These are phyloP conservation scores for Cheracebus regulus DNA, from an alignment of 2,797 vertebrate genomes.

Conservation along the genomic window DNA sequence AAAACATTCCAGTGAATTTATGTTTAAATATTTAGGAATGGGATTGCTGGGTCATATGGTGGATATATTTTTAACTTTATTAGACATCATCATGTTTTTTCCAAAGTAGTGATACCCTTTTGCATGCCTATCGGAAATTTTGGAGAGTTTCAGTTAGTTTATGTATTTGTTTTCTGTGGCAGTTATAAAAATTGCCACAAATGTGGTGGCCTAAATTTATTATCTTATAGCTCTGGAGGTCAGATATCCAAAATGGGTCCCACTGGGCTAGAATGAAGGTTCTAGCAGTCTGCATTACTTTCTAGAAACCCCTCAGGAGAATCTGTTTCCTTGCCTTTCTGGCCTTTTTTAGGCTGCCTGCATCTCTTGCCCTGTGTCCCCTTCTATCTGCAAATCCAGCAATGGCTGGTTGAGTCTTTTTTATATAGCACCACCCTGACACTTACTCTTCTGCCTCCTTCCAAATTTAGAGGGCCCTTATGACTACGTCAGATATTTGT, in stretches of 20 bases:
- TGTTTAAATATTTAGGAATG: neutral
- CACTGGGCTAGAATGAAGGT: neutral
- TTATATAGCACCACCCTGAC: neutral
- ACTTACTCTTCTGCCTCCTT: neutral
- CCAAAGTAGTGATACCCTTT: neutral
- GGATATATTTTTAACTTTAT: neutral
- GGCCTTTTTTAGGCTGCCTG: neutral
- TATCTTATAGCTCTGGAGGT: neutral
- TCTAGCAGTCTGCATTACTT: neutral
- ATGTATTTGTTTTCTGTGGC: neutral
- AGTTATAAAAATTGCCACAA: neutral
- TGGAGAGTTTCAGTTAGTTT: neutral
- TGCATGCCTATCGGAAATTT: neutral
- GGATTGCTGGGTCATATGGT: neutral
- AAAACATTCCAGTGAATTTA: neutral
- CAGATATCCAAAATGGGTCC: neutral
- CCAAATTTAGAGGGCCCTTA: neutral
- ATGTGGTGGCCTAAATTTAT: neutral
- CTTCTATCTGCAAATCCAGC: neutral
- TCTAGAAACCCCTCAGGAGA: neutral
- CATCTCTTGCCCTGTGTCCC: neutral
- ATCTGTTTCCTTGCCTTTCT: neutral
- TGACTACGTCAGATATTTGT: neutral
- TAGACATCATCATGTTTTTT: neutral
- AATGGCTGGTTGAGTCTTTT: neutral